Base-by-base conservation (phyloP, 2,888 invertebrate genomes). In the Erannis defoliaria region DNA sequence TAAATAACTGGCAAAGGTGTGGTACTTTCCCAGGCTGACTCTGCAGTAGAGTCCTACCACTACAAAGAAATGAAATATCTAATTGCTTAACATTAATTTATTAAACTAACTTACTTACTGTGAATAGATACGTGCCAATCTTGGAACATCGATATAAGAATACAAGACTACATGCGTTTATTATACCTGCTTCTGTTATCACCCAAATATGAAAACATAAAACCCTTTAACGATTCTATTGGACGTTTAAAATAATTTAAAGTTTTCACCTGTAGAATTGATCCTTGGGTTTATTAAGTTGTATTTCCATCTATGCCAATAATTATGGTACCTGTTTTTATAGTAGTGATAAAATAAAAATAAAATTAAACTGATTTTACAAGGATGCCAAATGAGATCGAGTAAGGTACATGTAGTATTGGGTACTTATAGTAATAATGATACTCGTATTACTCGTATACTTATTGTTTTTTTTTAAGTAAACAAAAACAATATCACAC, bases 261-360 rank as follows among this genome's bases (percentile, higher is more conserved):
- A 33, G 55, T 51, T 55, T 62, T 64, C 64, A 67, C 57, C 64
- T 64, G 67, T 55, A 54, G 37, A 38, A 38, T 16, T 42, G 51
- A 56, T 60, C 35, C 35, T 62, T 35, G 54, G 62, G 33, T 62
- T 59, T 64, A 67, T 64, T 64, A 42, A 50, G 56, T 60, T 62
- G 60, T 59, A 43, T 59, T 49, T 49, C 61, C 66, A 45, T 61
- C 43, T 55, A 48, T 16, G 58, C 56, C 40, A 8, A 51, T 57
- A 37, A 37, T n/a, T n/a, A n/a, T n/a, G n/a, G n/a, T 57, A 62
- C 54, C 54, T 56, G 62, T 58, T 54, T 58, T 29, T 42, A 59
- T 62, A 54, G 49, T 29, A 21, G 26, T 37, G 18, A 50, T 64
- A 58, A 57, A 61, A 66, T 61, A 66, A n/a, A n/a, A n/a, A n/a